Evolutionary conservation across 2,113 vertebrate genomes (phyloP), one percentile per base, ranked within the genome.

Genomic region (Petromus typicus): DNA sequence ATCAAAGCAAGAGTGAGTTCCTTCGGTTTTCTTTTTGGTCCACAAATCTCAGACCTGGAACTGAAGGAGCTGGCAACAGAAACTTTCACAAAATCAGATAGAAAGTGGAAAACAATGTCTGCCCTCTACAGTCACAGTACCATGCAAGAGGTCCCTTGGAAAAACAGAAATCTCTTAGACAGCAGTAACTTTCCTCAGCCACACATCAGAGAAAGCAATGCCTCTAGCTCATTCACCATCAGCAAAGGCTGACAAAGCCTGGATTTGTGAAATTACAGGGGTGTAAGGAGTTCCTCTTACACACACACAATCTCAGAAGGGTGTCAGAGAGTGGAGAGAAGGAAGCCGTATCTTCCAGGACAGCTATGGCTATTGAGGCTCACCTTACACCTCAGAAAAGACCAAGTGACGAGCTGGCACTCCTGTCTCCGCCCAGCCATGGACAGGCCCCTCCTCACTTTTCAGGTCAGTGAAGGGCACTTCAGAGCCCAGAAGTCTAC

Each of bases 351-450:
- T 7, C 1, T 18, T 89, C n/a, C 34, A 13, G 10, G 13, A 3
- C 43, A 25, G 32, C 25, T 27, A 14, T 12, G 13, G 27, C 20
- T 64, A 22, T 2, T 8, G 7, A 27, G 11, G 23, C 54, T 18
- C 5, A 27, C 0, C 3, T 30, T 30, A 3, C 1, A 1, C 69
- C 7, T 18, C 32, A 51, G 54, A 57, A 14, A 54, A 57, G 17
- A 59, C 8, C 23, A 9, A 0, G 1, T 34, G 4, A n/a, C 14
- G 59, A 30, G 25, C 51, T 34, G 4, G 43, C 17, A 32, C 0
- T 30, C 23, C 43, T 78, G 5, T 9, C 37, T 32, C 30, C 12
- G 0, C 25, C 34, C 18, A 14, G 23, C 10, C 7, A 37, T 9
- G 17, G 13, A 10, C 5, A 61, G 66, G 4, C 37, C 13, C 37